These are phyloP conservation scores for Echinometra lucunter DNA, from an alignment of 53 echinoderm and acorn worm genomes.

Conservation along the genomic window DNA sequence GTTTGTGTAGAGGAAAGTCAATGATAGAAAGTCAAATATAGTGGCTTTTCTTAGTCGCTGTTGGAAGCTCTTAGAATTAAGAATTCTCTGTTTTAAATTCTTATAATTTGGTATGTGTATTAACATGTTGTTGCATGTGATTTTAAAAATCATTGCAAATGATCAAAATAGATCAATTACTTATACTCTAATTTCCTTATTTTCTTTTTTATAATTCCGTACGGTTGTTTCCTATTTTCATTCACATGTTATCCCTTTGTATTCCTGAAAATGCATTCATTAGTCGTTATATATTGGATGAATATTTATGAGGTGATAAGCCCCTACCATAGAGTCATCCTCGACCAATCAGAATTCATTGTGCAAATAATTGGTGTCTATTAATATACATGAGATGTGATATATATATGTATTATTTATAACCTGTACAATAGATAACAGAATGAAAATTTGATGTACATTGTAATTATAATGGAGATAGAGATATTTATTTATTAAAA, in stretches of 20 bases:
- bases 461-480: constrained; percentile 61
- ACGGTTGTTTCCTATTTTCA: constrained; percentile 12
- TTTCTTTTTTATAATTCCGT: constrained; percentile 6
- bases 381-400: constrained; percentile 29
- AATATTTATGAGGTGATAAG: constrained; percentile 31
- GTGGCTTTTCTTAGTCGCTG: not conserved
- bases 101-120: not conserved
- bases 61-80: not conserved
- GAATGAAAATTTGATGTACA: constrained; percentile 39
- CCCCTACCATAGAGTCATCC: not conserved
- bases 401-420: constrained; percentile 58
- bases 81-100: not conserved
- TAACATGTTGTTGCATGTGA: not conserved
- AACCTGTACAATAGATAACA: constrained; percentile 49
- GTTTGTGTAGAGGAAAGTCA: too few species aligned
- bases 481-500: constrained; percentile 68
- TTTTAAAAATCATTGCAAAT: not conserved
- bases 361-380: constrained; percentile 52
- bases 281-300: constrained; percentile 13
- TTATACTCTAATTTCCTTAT: not conserved
- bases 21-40: not conserved
- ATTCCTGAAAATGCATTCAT: not conserved
- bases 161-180: not conserved
- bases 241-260: not conserved
- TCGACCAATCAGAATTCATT: constrained; percentile 28